Evolutionary conservation across 2,113 vertebrate genomes (phyloP), one percentile per base, ranked within the genome.

Genomic region (Lichenostomus cassidix): DNA sequence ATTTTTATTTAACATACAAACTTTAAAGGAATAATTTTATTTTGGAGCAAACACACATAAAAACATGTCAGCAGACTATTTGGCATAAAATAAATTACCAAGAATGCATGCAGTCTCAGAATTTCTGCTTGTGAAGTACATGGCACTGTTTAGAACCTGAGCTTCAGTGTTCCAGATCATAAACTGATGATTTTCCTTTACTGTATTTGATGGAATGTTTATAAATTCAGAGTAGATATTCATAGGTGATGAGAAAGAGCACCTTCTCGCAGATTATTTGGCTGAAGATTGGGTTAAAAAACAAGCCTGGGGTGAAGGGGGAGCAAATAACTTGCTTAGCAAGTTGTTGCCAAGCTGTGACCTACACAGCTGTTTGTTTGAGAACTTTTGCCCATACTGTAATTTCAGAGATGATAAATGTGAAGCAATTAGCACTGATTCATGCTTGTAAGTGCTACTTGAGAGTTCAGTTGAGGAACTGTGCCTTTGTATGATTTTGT

Each of bases 351-450:
- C 70, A 59, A 76, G 83, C 83, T 93, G 80, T 95, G 95, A 94
- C 95, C 94, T 90, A 11, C 58, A 44, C 93, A 96, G 94, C 96
- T 96, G 96, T 88, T 94, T 93, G 76, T 60, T 89, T 69, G 91
- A 92, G 91, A 90, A 68, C 87, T 92, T 88, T 90, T 94, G 93
- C 79, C 92, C 89, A 42, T 83, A 15, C 80, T 89, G 29, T 90
- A 91, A 96, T 92, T 96, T 91, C 82, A 39, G 85, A 84, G 92
- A 91, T 93, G 91, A 91, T 87, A 83, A 95, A 96, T 95, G 82
- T 85, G 84, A 94, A 86, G 92, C 85, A 97, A 96, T 97, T 97
- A 97, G 80, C 83, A 56, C 80, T 94, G 97, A 97, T 97, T 97
- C 92, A 93, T 87, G 95, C 78, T 80, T 68, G 1, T 87, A 94